Evolutionary conservation across 2,797 vertebrate species (phyloP).

Genomic region (Spondyliosoma cantharus): DNA sequence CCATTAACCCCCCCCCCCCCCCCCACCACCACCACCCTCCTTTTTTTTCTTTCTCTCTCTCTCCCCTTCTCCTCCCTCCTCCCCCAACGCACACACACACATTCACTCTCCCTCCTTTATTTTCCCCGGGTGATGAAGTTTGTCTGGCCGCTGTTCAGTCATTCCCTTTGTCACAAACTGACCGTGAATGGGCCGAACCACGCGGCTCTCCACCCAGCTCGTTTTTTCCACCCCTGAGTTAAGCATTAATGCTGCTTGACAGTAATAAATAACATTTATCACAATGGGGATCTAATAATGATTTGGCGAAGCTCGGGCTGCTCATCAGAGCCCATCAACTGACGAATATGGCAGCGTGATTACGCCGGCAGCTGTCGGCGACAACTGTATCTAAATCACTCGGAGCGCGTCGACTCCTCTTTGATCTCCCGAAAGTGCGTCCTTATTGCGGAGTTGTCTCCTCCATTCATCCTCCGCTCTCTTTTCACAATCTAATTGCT

Average conservation of each 20-base stretch:
- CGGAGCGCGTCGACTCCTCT: conserved; percentile 82
- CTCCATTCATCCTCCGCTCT: conserved; percentile 64
- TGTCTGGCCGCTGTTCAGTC: conserved; percentile 89
- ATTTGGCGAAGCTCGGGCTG: conserved; percentile 89
- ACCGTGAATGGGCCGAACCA: conserved; percentile 88
- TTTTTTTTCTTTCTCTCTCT: conserved; percentile 61
- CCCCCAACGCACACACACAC: conserved; percentile 27
- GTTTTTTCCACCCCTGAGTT: conserved; percentile 93
- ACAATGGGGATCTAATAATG: conserved; percentile 97
- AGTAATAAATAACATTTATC: conserved; percentile 99
- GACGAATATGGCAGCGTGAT: conserved; percentile 93
- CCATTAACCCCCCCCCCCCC: conserved; percentile 88
- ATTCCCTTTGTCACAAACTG: conserved; percentile 89
- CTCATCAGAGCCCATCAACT: conserved; percentile 93
- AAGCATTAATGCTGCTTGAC: conserved; percentile 96
- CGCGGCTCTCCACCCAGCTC: conserved; percentile 81
- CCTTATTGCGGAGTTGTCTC: conserved; percentile 68
- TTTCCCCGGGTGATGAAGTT: conserved; percentile 90
- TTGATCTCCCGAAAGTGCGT: conserved; percentile 85
- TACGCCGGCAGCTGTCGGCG: conserved; percentile 95
- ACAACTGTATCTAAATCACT: conserved; percentile 95
- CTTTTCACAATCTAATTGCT: conserved; percentile 73
- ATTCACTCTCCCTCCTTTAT: conserved; percentile 56
- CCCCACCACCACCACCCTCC: too few relatives aligned
- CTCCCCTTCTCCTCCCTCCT: background rate